Percentiles rank a stretch among this genome's conserved stretches.
Conservation (phyloP, 2,113 vertebrate species). For the Dasyornis broadbenti region DNA sequence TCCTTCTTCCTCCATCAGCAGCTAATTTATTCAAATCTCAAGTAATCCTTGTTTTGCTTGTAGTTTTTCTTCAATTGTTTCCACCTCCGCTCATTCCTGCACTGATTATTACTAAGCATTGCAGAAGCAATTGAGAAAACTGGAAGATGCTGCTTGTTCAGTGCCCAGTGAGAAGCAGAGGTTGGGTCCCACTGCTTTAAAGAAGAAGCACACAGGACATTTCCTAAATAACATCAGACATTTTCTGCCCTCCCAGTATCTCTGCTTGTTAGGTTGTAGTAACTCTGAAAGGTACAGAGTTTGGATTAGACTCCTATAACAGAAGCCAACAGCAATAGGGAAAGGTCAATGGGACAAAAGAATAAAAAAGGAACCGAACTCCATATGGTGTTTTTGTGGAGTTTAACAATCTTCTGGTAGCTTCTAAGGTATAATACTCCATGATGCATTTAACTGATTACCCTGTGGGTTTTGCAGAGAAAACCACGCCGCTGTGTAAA, state of each 20-base stretch:
- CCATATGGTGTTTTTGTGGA: background rate
- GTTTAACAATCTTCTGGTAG: background rate
- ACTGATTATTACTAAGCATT: background rate
- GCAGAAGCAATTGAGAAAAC: background rate
- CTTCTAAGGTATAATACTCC: background rate
- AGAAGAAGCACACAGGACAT: background rate
- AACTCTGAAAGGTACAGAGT: background rate
- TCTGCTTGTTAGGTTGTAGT: background rate
- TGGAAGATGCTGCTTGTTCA: background rate
- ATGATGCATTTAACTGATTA: background rate
- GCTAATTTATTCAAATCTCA: slow-evolving; percentile 21
- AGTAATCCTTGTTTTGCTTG: background rate
- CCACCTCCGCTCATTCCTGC: background rate
- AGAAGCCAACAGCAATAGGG: background rate
- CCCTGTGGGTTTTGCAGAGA: background rate
- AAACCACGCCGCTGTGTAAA: background rate
- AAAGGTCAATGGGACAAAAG: background rate
- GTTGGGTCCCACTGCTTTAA: background rate
- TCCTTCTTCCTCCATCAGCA: background rate
- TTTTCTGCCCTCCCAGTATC: background rate
- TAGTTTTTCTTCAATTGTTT: background rate
- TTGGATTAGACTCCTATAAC: background rate
- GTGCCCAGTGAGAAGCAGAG: background rate
- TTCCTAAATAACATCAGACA: background rate
- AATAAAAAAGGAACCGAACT: background rate